Evolutionary conservation across 1,140 invertebrate species (phyloP).

Genomic region (Orius insidiosus): DNA sequence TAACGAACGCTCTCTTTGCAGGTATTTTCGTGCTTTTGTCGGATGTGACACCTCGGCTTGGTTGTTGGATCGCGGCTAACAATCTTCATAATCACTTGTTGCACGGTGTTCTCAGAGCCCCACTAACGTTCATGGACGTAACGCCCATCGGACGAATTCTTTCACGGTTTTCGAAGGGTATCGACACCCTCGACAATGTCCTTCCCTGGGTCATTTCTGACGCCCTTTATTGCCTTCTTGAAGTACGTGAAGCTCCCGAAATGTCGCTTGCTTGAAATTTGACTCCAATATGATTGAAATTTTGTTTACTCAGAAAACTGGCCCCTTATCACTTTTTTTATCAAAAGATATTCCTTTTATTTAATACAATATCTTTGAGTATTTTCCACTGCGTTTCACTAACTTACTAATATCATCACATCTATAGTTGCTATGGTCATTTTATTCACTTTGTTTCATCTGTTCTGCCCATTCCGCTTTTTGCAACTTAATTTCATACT

Average conservation of each 20-base stretch:
- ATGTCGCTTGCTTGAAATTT: too few relatives aligned
- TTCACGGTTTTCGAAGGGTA: conserved; percentile 29
- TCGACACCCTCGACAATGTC: conserved; percentile 30
- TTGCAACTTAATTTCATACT: too few relatives aligned
- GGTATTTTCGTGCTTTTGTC: conserved; percentile 37
- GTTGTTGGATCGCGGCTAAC: conserved; percentile 7
- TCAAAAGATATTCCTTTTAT: too few relatives aligned
- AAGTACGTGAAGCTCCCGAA: conserved; percentile 1
- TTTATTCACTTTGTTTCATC: too few relatives aligned
- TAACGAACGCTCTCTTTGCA: conserved; percentile 1
- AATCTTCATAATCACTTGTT: conserved; percentile 51
- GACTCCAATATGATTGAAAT: too few relatives aligned
- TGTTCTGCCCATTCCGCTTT: too few relatives aligned
- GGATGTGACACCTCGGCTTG: conserved; percentile 29
- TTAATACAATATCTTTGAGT: too few relatives aligned
- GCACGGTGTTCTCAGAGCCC: conserved; percentile 50
- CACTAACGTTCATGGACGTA: conserved; percentile 70
- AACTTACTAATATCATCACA: too few relatives aligned
- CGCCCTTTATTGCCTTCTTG: conserved; percentile 11
- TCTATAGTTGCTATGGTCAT: too few relatives aligned
- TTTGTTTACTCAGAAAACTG: too few relatives aligned
- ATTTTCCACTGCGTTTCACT: too few relatives aligned
- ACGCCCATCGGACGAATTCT: conserved; percentile 59
- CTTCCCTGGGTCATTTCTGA: conserved; percentile 16
- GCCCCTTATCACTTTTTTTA: too few relatives aligned